phyloP scores from a whole-genome alignment of 2,888 invertebrate genomes.

The Hydrotaea cyrtoneurina region DNA sequence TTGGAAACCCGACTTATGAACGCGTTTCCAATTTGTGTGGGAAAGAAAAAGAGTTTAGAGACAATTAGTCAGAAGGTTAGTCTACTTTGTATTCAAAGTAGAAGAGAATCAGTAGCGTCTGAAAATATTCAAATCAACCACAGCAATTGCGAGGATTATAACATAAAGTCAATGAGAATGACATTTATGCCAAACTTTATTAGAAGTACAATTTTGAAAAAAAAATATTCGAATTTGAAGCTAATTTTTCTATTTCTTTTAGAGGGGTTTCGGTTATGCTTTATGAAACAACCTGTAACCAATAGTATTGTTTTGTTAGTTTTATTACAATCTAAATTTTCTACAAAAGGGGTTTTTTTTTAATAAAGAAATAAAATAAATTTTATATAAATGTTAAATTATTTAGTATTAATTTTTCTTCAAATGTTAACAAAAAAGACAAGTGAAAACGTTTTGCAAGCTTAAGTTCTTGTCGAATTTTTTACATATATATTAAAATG shows the following conservation, averaged over 20 bases:
- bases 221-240: background rate
- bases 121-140: too few species aligned
- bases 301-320: slow-evolving; percentile 20
- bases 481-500: slow-evolving; percentile 24
- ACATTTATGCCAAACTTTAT: too few species aligned
- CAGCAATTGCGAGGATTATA: too few species aligned
- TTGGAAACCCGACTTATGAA: too few species aligned
- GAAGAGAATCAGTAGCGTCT: too few species aligned
- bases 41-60: too few species aligned
- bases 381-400: background rate
- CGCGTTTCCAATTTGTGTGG: too few species aligned
- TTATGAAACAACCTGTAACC: slow-evolving; percentile 25
- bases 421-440: slow-evolving; percentile 32
- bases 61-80: too few species aligned
- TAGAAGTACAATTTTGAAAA: too few species aligned
- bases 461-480: slow-evolving; percentile 6
- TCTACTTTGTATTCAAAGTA: too few species aligned
- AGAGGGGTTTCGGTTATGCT: background rate
- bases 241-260: background rate
- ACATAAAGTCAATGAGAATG: too few species aligned
- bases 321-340: slow-evolving; percentile 13
- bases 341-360: background rate
- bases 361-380: background rate
- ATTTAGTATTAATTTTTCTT: slow-evolving; percentile 12
- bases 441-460: background rate